Evolutionary conservation across 1,140 invertebrate species (phyloP).

Genomic region (Caenorhabditis tropicalis): DNA sequence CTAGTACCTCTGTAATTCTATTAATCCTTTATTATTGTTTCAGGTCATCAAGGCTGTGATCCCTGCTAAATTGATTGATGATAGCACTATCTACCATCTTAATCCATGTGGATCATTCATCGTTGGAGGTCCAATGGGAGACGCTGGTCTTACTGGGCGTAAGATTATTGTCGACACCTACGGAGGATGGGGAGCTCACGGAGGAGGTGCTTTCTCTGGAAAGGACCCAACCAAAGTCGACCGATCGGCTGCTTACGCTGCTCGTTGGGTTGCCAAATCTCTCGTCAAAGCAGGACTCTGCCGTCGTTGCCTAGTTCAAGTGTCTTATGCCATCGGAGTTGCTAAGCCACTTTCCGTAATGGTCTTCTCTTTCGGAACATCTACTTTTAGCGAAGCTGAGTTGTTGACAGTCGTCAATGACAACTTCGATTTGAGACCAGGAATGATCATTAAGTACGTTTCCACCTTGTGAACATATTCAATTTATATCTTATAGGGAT

Average conservation of each 20-base stretch:
- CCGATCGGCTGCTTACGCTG: conserved; percentile 92
- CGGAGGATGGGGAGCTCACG: conserved; percentile 95
- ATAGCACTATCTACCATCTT: conserved; percentile 89
- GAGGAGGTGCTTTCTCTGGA: conserved; percentile 92
- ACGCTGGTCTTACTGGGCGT: conserved; percentile 91
- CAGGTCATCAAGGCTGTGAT: conserved; percentile 79
- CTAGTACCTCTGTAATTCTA: neutral
- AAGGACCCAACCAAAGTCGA: conserved; percentile 98
- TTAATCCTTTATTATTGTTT: neutral
- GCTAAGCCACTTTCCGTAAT: conserved; percentile 92
- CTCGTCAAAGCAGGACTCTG: conserved; percentile 87
- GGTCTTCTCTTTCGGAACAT: conserved; percentile 95
- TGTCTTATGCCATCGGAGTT: conserved; percentile 93
- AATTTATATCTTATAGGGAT: conserved; percentile 78
- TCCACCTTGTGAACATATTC: neutral
- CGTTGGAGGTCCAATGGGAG: conserved; percentile 78
- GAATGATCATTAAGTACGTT: conserved; percentile 93
- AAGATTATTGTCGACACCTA: conserved; percentile 99
- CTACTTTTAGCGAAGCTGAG: conserved; percentile 85
- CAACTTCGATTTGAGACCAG: conserved; percentile 97
- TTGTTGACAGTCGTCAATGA: conserved; percentile 89
- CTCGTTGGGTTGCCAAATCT: conserved; percentile 90
- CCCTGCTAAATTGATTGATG: conserved; percentile 87
- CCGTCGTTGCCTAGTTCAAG: conserved; percentile 86
- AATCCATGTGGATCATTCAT: conserved; percentile 96